Base-by-base conservation (phyloP, 2,113 vertebrate genomes). In the Zosterops borbonicus region DNA sequence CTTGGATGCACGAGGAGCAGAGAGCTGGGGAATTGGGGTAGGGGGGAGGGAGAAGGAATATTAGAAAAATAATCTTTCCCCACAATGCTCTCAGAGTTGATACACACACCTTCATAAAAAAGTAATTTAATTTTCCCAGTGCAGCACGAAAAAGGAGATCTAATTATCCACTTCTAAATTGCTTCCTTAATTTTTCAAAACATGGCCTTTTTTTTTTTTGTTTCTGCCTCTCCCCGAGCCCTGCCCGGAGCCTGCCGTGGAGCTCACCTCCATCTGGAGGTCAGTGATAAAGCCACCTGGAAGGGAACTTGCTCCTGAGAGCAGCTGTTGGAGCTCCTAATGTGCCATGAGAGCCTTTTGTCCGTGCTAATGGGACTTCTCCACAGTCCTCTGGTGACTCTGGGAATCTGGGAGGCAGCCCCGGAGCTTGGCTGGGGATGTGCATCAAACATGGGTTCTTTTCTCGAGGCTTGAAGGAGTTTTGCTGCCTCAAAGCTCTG, bases 71-170 rank as follows among this genome's bases (percentile, higher is more conserved):
- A 96, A 97, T 98, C 97, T 92, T 96, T 95, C 83, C 73, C 64
- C 62, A 93, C 41, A 73, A 91, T 95, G 69, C 89, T 95, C 96
- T 96, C 89, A 21, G 93, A 98, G 97, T 92, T 83, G 95, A 97
- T 96, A 69, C 67, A 14, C 95, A 96, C 92, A 98, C 95, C 95
- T 98, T 98, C 95, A 96, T 95, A 96, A 97, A 96, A 96, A 97
- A 97, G 96, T 97, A 97, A 98, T 97, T 98, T 97, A 98, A 98
- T 98, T 98, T 98, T 96, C 96, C 96, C 96, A 96, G 95, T 89
- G 97, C 96, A 88, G 95, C 96, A 87, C 73, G 62, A 97, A 96
- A 96, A 92, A 92, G 97, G 90, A 97, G 97, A 98, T 97, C 97
- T 98, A 98, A 98, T 98, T 97, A 98, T 81, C 94, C 86, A 71